Conservation (phyloP, 1,140 invertebrate genomes). For the Periplaneta americana region DNA sequence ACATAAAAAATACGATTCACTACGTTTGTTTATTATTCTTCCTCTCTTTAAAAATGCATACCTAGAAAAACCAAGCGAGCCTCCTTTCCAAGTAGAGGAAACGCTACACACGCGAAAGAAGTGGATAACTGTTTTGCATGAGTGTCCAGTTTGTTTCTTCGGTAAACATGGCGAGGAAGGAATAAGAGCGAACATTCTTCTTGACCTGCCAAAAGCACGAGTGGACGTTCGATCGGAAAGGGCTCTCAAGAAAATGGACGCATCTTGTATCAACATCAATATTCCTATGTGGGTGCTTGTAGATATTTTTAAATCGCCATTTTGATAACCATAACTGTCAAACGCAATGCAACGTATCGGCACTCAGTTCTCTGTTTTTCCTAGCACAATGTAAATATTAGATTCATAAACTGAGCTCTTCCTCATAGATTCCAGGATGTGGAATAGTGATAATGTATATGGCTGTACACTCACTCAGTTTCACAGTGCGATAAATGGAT, state of each 20-base stretch:
- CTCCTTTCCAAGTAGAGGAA: not conserved
- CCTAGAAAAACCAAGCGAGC: not conserved
- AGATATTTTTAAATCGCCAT: not conserved
- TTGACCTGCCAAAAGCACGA: not conserved
- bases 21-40: not conserved
- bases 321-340: too few relatives aligned
- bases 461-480: too few relatives aligned
- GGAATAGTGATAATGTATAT: too few relatives aligned
- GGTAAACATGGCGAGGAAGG: not conserved
- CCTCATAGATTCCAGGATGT: too few relatives aligned
- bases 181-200: not conserved
- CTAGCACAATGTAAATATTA: too few relatives aligned
- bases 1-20: too few relatives aligned
- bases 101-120: not conserved
- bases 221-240: not conserved
- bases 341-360: too few relatives aligned
- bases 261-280: not conserved
- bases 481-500: too few relatives aligned
- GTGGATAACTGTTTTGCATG: not conserved
- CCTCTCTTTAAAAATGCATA: not conserved
- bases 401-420: too few relatives aligned
- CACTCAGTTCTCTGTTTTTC: too few relatives aligned
- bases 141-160: not conserved
- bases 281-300: not conserved
- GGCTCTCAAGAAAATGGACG: not conserved